phyloP scores from a whole-genome alignment of 2,888 invertebrate genomes.

The Tricholauxania praeusta region DNA sequence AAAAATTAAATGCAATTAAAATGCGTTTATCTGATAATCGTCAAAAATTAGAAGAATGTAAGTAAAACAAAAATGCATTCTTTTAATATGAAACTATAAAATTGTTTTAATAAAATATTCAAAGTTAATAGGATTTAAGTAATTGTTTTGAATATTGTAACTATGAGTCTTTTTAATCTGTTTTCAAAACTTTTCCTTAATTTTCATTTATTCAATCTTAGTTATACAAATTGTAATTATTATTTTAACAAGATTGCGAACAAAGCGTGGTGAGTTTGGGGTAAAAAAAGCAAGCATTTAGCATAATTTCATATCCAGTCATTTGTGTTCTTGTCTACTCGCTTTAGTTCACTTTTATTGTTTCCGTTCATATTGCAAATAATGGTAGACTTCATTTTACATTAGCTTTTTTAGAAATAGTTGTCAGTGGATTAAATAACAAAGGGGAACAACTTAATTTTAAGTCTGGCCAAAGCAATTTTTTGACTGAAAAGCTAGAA shows the following conservation, averaged over 20 bases:
- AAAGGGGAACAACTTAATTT: no score
- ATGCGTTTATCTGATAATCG: constrained; percentile 71
- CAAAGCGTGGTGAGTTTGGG: constrained; percentile 58
- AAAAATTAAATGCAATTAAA: constrained; percentile 75
- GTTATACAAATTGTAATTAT: constrained; percentile 58
- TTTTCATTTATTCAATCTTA: constrained; percentile 43
- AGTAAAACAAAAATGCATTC: constrained; percentile 45
- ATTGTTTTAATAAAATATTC: no score
- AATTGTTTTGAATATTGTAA: no score
- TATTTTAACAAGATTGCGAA: constrained; percentile 55
- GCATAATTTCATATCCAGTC: not conserved
- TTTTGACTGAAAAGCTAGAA: no score
- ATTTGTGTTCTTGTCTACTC: no score
- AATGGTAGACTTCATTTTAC: not conserved
- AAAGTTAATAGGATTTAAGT: no score
- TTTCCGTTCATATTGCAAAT: no score
- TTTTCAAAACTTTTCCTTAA: constrained; percentile 33
- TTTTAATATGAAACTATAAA: no score
- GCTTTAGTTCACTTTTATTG: no score
- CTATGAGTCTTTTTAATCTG: constrained; percentile 39
- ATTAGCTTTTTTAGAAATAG: not conserved
- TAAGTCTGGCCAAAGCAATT: no score
- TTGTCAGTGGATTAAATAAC: no score
- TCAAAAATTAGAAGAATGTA: constrained; percentile 65
- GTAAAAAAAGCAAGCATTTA: not conserved